Evolutionary conservation across 2,797 vertebrate genomes (phyloP), one percentile per base, ranked within the genome.

Genomic region (Dallia pectoralis): DNA sequence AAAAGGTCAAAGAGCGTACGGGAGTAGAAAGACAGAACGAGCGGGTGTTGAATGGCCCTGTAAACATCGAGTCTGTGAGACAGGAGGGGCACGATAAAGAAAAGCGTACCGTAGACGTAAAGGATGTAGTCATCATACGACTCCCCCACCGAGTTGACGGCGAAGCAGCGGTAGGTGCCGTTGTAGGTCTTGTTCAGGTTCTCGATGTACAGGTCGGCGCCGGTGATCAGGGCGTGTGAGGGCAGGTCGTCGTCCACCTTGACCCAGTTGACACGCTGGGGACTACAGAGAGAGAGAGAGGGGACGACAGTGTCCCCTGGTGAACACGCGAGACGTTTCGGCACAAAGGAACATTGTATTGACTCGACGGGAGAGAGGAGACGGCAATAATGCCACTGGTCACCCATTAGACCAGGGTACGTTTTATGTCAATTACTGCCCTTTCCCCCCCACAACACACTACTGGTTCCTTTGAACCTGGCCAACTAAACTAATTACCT

Each of bases 131-230:
- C 97, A 62, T 95, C 97, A 66, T 95, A 96, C 71, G 97, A 94
- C 84, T 95, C 95, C 73, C 97, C 97, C 84, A 99, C 95, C 62
- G 88, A 83, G 81, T 99, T 99, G 48, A 94, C 96, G 0, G 97
- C 97, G 88, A 98, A 93, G 68, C 97, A 99, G 90, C 97, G 96
- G 86, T 99, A 99, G 63, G 97, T 99, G 83, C 97, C 97, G 18
- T 99, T 99, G 91, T 96, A 98, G 77, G 97, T 98, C 92, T 99
- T 99, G 93, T 99, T 99, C 86, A 99, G 95, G 93, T 97, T 99
- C 90, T 95, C 96, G 81, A 99, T 97, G 92, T 94, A 94, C 86
- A 99, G 94, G 88, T 97, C 97, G 71, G 95, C 92, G 83, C 95
- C 96, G 0, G 93, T 96, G 86, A 99, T 93, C 79, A 97, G 93